Conservation (phyloP, 2,113 vertebrate genomes). For the Perccottus glenii region DNA sequence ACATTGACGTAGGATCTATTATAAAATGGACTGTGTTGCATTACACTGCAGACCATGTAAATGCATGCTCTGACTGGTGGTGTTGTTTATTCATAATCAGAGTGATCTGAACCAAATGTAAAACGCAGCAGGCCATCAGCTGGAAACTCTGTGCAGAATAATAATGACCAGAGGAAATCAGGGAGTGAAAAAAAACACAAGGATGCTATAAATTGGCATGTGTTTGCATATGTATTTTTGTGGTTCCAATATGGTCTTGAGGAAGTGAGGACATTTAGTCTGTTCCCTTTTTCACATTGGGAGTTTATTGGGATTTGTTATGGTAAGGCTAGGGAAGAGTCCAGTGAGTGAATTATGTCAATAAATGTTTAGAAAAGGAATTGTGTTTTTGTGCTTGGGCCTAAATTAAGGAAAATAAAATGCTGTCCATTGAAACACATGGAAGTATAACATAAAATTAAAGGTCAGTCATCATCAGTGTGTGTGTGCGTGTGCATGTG, state of each 20-base stretch:
- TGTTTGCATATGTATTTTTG: not conserved
- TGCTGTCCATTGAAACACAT: too few species aligned
- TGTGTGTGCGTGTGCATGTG: too few species aligned
- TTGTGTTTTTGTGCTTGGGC: too few species aligned
- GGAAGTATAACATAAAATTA: not conserved
- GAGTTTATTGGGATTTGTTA: too few species aligned
- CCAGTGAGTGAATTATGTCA: too few species aligned
- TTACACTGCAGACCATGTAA: conserved; percentile 30
- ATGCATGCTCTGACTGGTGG: conserved; percentile 45
- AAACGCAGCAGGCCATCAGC: conserved; percentile 48
- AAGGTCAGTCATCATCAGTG: too few species aligned
- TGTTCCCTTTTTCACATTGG: too few species aligned
- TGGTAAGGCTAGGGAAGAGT: too few species aligned
- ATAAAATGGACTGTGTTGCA: not conserved
- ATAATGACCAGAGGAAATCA: conserved; percentile 55
- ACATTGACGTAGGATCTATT: conserved; percentile 5
- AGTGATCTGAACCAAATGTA: conserved; percentile 55
- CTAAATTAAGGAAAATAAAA: too few species aligned
- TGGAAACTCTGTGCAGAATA: conserved; percentile 57
- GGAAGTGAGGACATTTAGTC: not conserved
- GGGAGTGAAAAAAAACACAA: conserved; percentile 26
- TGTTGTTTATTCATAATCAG: conserved; percentile 61
- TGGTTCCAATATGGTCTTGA: too few species aligned
- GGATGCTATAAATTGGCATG: conserved; percentile 8
- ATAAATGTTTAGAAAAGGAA: too few species aligned